Evolutionary conservation across 2,797 vertebrate species (phyloP), one percentile per base, ranked within the genome.

Genomic region (Sphenopsis melanotis): DNA sequence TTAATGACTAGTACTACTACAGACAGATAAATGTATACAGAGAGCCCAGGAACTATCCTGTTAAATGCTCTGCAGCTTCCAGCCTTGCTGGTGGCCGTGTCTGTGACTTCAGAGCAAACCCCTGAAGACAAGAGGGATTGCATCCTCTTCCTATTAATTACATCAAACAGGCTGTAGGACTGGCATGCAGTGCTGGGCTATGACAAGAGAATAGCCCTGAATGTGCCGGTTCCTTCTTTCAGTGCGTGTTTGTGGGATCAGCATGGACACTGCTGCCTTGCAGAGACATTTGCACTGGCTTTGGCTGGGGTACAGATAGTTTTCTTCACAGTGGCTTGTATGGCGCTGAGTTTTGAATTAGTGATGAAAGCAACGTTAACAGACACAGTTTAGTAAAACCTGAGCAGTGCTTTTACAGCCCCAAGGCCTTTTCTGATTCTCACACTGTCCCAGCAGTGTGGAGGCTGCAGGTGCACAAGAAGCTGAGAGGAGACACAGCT

Each of bases 401-500:
- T 42, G 60, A 32, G 13, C 24, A 47, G 22, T 0, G 0, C 26
- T 81, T 63, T 29, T 2, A 32, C 17, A 56, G 20, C 6, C 9
- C 34, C 18, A 3, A 44, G 70, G 18, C 20, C 24, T 71, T 71
- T 68, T 53, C 56, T 60, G 20, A 12, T 75, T 30, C 61, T 70
- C 10, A 1, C 2, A 0, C 47, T 47, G 29, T n/a, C 70, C 49
- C 2, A 2, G 30, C 63, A 60, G 78, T 0, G 0, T 22, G 32
- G 8, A 29, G 50, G 30, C 50, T 83, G 72, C 27, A 15, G 30
- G 4, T 10, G 17, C 27, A 29, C 0, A 1, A 42, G 46, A 11
- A 34, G 18, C 0, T 57, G 69, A 30, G 78, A 75, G 26, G 14
- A 26, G 60, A 4, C 46, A 50, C 32, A 44, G 39, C 27, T 37